Evolutionary conservation across 2,113 vertebrate genomes (phyloP), one percentile per base, ranked within the genome.

Genomic region (Nasalis larvatus): DNA sequence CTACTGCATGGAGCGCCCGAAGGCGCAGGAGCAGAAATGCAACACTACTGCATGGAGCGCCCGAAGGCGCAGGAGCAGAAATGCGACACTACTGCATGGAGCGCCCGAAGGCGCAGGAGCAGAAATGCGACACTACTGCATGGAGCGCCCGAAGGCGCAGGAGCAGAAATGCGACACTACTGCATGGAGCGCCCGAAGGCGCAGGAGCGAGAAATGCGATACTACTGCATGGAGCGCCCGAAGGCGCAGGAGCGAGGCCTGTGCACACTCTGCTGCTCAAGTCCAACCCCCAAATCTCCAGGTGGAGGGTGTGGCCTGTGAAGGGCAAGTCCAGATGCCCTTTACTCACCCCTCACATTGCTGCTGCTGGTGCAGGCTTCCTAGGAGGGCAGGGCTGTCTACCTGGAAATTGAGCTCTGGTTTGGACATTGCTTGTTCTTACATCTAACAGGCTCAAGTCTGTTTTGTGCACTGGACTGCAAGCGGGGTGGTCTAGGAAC

Each of bases 101-200:
- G n/a, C n/a, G n/a, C n/a, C n/a, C 14, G 35, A 73, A 40, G 10
- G 54, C 71, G 60, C 78, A 80, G 47, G 25, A 49, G 52, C 37
- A 76, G 80, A 91, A 92, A 90, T 10, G 13, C 0, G 4, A 49
- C 4, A 8, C 66, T 60, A 40, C 18, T 54, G 30, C 27, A 14
- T 4, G 0, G 0, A 20, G n/a, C 40, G 74, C n/a, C n/a, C n/a
- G n/a, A n/a, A n/a, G n/a, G n/a, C n/a, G n/a, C n/a, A n/a, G n/a
- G 17, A 68, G 40, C 4, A 76, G 80, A 91, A 92, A 90, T 10
- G 13, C 0, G 4, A 49, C 4, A 8, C 66, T 60, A 40, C 18
- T 54, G 30, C 27, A 14, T 4, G 0, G 0, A 20, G n/a, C 40
- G 74, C n/a, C n/a, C n/a, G n/a, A n/a, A n/a, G n/a, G n/a, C n/a